Conservation (phyloP, 2,888 invertebrate genomes). For the Aspidiotus rigidus region DNA sequence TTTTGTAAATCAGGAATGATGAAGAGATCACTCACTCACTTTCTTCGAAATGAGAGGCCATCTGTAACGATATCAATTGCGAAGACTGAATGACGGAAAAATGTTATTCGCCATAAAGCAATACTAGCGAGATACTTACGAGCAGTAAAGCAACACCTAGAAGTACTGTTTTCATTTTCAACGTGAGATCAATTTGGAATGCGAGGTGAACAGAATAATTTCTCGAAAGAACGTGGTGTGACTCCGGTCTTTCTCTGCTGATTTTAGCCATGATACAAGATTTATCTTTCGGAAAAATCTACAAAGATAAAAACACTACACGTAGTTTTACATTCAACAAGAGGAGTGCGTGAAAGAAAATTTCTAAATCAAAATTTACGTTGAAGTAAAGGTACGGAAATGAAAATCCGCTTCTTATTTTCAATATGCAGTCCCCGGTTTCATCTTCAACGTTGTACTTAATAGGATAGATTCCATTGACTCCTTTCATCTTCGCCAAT, state of each 20-base stretch:
- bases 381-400: constrained; percentile 8
- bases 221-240: constrained; percentile 2
- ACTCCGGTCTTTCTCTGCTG: neutral
- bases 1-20: too few species aligned
- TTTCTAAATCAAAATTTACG: neutral
- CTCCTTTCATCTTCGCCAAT: too few species aligned
- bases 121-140: neutral
- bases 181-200: constrained; percentile 13
- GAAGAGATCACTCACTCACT: neutral
- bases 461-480: too few species aligned
- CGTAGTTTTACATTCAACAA: neutral
- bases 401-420: neutral
- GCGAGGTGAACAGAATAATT: neutral
- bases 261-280: neutral
- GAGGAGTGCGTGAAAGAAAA: neutral
- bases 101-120: neutral
- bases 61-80: neutral
- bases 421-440: neutral
- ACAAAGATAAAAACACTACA: neutral
- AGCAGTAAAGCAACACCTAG: constrained; percentile 9
- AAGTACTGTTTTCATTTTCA: constrained; percentile 12
- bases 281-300: constrained; percentile 8
- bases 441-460: constrained; percentile 11
- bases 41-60: neutral
- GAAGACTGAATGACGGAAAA: neutral